A percentile compares a stretch with the other conserved stretches of the same genome.
These are phyloP conservation scores for Trinorchestia longiramus DNA, from an alignment of 1,140 invertebrate genomes.

Conservation along the genomic window DNA sequence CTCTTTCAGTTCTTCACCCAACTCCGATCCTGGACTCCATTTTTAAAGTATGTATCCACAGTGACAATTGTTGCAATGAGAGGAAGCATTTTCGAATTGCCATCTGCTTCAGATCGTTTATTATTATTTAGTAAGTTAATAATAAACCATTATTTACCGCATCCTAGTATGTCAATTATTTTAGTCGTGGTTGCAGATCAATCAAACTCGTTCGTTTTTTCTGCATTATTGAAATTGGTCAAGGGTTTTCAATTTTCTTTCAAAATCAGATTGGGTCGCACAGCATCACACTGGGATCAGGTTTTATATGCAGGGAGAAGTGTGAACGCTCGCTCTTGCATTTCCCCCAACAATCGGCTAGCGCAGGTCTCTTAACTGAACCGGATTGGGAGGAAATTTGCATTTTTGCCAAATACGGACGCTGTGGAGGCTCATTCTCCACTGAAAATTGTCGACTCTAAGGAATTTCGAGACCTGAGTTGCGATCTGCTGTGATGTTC, in stretches of 20 bases:
- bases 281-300: neutral
- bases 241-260: neutral
- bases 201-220: too few species aligned
- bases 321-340: conserved; percentile 29
- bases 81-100: too few species aligned
- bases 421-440: neutral
- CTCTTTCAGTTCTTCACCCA: neutral
- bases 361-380: conserved; percentile 30
- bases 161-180: too few species aligned
- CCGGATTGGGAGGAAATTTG: conserved; percentile 45
- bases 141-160: too few species aligned
- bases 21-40: neutral
- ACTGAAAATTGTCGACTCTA: conserved; percentile 38
- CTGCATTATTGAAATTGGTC: neutral
- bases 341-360: neutral
- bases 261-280: neutral
- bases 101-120: too few species aligned
- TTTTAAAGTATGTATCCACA: neutral
- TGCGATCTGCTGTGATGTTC: neutral
- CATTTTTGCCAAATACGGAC: conserved; percentile 45
- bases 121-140: too few species aligned
- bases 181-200: too few species aligned
- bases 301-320: neutral
- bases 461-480: conserved; percentile 21
- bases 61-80: too few species aligned